Evolutionary conservation across 2,113 vertebrate species (phyloP), one percentile per base, ranked within the genome.

Genomic region (Ginglymostoma cirratum): DNA sequence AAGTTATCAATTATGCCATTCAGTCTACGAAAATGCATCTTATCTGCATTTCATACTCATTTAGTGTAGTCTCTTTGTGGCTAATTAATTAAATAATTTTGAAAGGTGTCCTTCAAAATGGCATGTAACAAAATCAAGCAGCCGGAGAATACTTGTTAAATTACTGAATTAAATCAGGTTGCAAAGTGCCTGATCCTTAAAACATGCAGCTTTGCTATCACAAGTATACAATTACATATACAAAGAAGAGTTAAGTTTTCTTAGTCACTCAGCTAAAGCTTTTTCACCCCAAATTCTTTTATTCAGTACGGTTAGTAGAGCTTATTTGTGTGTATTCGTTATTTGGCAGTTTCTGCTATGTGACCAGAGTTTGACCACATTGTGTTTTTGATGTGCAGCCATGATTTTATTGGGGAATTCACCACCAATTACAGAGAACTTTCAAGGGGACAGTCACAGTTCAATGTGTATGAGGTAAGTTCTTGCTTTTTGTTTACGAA

Each of bases 391-490:
- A 96, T 96, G 95, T 97, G 89, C 80, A 99, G 99, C 96, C 99
- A 99, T 96, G 99, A 99, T 97, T 99, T 99, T 96, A 99, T 99
- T 0, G 99, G 99, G 76, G 99, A 99, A 97, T 99, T 99, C 97
- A 99, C 98, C 97, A 99, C 99, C 96, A 99, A 99, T 97, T 99
- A 99, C 97, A 98, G 99, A 96, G 99, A 99, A 96, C 96, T 99
- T 95, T 99, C 99, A 0, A 98, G 99, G 97, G 99, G 99, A 2
- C 99, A 99, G 42, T 99, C 98, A 96, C 99, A 99, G 96, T 99
- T 99, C 97, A 99, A 99, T 0, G 98, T 99, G 34, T 99, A 99
- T 97, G 99, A 99, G 98, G 99, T 99, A 97, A 97, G 98, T 97
- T 80, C 42, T 85, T 96, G 69, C 24, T 76, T 95, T 90, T 76